Conservation (phyloP, 2,797 vertebrate genomes). For the Rousettus madagascariensis region DNA sequence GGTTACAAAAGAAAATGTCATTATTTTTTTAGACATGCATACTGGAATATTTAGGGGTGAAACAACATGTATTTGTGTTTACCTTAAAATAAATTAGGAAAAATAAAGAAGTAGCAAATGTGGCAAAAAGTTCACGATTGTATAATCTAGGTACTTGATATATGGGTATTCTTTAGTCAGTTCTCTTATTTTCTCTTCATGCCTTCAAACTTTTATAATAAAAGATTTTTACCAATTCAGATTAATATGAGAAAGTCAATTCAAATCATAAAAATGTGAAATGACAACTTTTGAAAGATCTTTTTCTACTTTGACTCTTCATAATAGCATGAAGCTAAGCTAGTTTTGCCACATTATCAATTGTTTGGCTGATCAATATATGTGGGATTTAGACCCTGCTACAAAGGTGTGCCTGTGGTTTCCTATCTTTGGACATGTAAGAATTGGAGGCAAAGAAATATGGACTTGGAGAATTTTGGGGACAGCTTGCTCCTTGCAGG, state of each 20-base stretch:
- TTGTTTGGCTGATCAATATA: neutral
- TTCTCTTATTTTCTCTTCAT: neutral
- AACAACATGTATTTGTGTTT: neutral
- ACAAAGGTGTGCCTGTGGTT: no score
- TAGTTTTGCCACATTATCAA: constrained; percentile 4
- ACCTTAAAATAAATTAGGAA: neutral
- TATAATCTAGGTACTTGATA: neutral
- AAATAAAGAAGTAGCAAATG: neutral
- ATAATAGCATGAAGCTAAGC: neutral
- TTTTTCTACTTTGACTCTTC: neutral
- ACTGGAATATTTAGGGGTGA: neutral
- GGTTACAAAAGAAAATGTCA: neutral
- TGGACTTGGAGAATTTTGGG: no score
- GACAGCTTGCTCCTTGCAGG: no score
- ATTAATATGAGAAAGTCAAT: neutral
- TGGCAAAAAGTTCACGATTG: neutral
- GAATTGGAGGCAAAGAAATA: no score
- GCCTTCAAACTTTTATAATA: neutral
- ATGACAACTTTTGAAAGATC: neutral
- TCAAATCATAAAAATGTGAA: constrained; percentile 11
- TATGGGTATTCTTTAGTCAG: neutral
- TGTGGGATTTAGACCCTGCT: no score
- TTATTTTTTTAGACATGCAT: neutral
- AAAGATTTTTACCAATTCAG: neutral
- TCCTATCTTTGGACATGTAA: no score